Base-by-base conservation (phyloP, 1,140 invertebrate species). In the Phthorimaea operculella region DNA sequence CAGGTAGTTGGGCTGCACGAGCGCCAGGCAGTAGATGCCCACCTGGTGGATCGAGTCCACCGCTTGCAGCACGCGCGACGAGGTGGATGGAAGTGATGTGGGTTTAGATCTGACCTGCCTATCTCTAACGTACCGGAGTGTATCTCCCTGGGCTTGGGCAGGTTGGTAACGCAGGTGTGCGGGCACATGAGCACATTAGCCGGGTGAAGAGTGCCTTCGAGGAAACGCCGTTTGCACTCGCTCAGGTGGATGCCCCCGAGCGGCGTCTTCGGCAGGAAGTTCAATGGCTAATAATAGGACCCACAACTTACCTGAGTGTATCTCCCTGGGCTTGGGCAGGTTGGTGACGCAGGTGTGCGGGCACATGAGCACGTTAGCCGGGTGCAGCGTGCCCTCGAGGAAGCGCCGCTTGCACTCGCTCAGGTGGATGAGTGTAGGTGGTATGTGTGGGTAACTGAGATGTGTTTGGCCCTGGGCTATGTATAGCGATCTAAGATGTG, bases 291-390 rank as follows among this genome's bases (percentile, higher is more conserved):
- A n/a, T n/a, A n/a, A n/a, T n/a, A n/a, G n/a, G n/a, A n/a, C n/a
- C n/a, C n/a, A n/a, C n/a, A n/a, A n/a, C n/a, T 57, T 89, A 97
- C 95, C 95, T 88, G 96, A 93, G 88, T 98, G 96, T 60, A 97
- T 90, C 88, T 99, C 98, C 58, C 98, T 89, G 7, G 98, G 98
- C 86, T 99, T 99, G 10, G 98, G 98, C 55, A 99, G 88, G 87
- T 99, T 99, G n/a, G 97, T 98, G 49, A 99, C 97, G 85, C 98
- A 99, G n/a, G 97, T 99, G 74, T 99, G 98, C 2, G 98, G 98
- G 86, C 98, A 99, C 90, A 99, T 97, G 3, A 99, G 87, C 11
- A 99, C 96, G 83, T 99, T 99, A 11, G 97, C 96, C 1, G 98
- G 98, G 87, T 99, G 98, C 14, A 99, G 86, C 3, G 94, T 94